Evolutionary conservation across 2,113 vertebrate species (phyloP), one percentile per base, ranked within the genome.

Genomic region (Erythrocercus mccallii): DNA sequence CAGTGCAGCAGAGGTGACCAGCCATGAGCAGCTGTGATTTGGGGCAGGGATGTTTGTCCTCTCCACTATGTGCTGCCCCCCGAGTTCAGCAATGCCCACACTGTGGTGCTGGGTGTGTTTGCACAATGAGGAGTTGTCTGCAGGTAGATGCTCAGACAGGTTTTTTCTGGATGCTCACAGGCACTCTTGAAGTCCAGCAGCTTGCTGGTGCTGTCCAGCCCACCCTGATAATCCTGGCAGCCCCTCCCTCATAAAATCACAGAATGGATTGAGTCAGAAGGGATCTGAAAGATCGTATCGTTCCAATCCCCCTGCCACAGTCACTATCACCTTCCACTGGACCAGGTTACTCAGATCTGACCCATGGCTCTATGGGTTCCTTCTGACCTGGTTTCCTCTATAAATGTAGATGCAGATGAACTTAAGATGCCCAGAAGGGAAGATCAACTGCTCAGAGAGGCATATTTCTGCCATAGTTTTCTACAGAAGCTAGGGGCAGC

Each of bases 71-170:
- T 15, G 33, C 23, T 44, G 16, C 6, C 5, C 6, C 0, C 1
- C 0, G 0, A 53, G 45, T 4, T 0, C 28, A 53, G 58, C 12
- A 1, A 27, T 35, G 28, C n/a, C 22, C 4, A 3, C 0, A 0
- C 51, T 62, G 37, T n/a, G 3, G 15, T 66, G 15, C 30, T 37
- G 24, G 5, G 3, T 37, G 15, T 37, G 8, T 62, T 81, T 31
- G 40, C 18, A 66, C 1, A 2, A 31, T 19, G 14, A 60, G 44
- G 37, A 68, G 51, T 20, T 64, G 12, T 42, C 30, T 1, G 2
- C 21, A 11, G 37, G 15, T 28, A 9, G 27, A 21, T 35, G 44
- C 24, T 68, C 31, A 47, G 40, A 35, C 4, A 5, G 31, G 3
- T 9, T 37, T 72, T 70, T 69, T 81, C 17, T 35, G 44, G 38